Percentiles rank a stretch among this genome's conserved stretches.
phyloP scores from a whole-genome alignment of 2,888 invertebrate species.

The Adelognathus sp. region DNA sequence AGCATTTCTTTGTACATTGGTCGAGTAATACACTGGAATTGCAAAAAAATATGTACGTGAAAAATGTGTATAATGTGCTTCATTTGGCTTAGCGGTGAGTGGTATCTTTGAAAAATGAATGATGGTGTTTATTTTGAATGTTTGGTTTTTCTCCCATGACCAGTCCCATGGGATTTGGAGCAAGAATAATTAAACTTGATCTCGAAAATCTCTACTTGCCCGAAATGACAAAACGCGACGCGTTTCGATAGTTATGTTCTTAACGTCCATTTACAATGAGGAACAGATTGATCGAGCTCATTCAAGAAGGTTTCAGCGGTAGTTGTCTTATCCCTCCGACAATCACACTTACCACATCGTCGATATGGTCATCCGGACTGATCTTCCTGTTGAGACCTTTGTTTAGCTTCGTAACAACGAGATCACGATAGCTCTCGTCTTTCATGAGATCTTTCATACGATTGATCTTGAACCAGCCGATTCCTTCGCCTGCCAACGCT shows the following conservation, averaged over 20 bases:
- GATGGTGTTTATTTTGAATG: too few relatives aligned
- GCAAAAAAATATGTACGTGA: not conserved
- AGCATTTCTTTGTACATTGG: slow-evolving; percentile 98
- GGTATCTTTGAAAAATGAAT: too few relatives aligned
- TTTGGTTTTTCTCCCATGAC: too few relatives aligned
- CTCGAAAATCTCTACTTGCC: too few relatives aligned
- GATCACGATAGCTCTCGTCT: slow-evolving; percentile 98
- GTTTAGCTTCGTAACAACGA: slow-evolving; percentile 97
- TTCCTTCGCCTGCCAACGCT: slow-evolving; percentile 95
- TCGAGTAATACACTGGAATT: slow-evolving; percentile 90
- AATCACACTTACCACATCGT: slow-evolving; percentile 92
- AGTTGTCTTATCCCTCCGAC: not conserved
- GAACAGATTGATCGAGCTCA: too few relatives aligned
- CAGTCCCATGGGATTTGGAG: too few relatives aligned
- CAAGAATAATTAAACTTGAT: too few relatives aligned
- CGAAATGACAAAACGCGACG: too few relatives aligned
- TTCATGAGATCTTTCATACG: slow-evolving; percentile 98
- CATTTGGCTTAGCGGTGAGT: not conserved
- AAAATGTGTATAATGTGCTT: not conserved
- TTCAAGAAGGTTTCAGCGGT: too few relatives aligned
- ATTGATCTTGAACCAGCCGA: slow-evolving; percentile 97
- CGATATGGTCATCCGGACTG: slow-evolving; percentile 97
- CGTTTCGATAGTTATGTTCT: too few relatives aligned
- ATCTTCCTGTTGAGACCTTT: slow-evolving; percentile 95
- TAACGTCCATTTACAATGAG: too few relatives aligned